Conservation (phyloP, 1,140 invertebrate genomes). For the Penaeus vannamei region DNA sequence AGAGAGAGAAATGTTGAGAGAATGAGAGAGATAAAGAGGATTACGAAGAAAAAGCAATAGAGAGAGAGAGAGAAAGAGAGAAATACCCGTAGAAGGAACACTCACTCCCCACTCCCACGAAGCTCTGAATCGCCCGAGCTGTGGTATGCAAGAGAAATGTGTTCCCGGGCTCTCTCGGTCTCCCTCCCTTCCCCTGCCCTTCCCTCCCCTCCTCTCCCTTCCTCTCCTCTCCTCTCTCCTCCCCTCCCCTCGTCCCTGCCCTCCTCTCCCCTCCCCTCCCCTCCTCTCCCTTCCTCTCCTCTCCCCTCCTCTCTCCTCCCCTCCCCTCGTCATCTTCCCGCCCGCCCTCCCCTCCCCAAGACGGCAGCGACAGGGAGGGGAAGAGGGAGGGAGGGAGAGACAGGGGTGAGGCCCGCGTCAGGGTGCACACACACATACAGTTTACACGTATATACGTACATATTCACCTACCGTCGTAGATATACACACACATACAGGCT, state of each 20-base stretch:
- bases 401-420: background rate
- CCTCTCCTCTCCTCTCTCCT: background rate
- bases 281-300: background rate
- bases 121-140: no score
- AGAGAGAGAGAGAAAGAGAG: no score
- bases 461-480: constrained; percentile 14
- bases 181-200: background rate
- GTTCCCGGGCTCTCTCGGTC: no score
- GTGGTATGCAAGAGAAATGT: no score
- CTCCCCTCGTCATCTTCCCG: background rate
- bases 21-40: no score
- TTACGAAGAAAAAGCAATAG: no score
- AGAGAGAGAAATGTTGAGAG: no score
- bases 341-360: background rate
- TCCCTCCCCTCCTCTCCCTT: background rate
- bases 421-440: background rate
- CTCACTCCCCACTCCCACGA: no score
- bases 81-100: no score
- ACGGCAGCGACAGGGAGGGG: background rate
- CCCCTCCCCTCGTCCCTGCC: background rate
- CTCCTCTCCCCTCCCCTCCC: background rate
- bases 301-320: background rate
- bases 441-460: background rate
- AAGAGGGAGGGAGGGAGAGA: background rate
- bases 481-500: constrained; percentile 27